Percentiles rank a stretch among this genome's conserved stretches.
Evolutionary conservation across 2,888 invertebrate species (phyloP).

Genomic region (Erebia epiphron): DNA sequence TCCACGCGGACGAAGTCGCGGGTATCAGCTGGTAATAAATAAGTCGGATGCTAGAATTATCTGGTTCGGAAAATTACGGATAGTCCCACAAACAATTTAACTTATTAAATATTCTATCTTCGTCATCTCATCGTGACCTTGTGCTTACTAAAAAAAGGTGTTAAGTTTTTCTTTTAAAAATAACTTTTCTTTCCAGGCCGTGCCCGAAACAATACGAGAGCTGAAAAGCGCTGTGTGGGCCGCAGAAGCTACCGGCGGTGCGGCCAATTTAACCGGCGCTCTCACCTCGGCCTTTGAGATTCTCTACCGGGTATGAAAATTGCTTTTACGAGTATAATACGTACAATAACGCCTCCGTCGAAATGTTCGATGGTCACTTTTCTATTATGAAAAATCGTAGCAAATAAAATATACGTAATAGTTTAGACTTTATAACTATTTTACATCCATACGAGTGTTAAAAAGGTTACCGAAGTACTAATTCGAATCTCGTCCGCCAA

Average conservation of each 20-base stretch:
- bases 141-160: constrained; percentile 2
- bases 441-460: too few relatives aligned
- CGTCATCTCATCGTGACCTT: neutral
- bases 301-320: constrained; percentile 87
- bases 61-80: too few relatives aligned
- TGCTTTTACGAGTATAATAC: constrained; percentile 32
- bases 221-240: constrained; percentile 89
- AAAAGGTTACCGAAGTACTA: too few relatives aligned
- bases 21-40: too few relatives aligned
- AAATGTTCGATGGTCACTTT: constrained; percentile 15
- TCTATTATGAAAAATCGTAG: neutral
- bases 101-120: neutral
- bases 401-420: too few relatives aligned
- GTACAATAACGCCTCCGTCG: constrained; percentile 21
- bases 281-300: constrained; percentile 96
- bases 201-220: constrained; percentile 91
- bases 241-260: constrained; percentile 87
- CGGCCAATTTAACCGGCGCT: constrained; percentile 95
- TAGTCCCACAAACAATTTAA: too few relatives aligned
- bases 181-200: constrained; percentile 81
- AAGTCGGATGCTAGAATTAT: too few relatives aligned
- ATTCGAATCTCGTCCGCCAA: too few relatives aligned
- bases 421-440: too few relatives aligned
- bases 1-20: too few relatives aligned
- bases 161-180: constrained; percentile 30